These are phyloP conservation scores for Leptodirus hochenwartii DNA, from an alignment of 2,888 invertebrate species.

Conservation along the genomic window DNA sequence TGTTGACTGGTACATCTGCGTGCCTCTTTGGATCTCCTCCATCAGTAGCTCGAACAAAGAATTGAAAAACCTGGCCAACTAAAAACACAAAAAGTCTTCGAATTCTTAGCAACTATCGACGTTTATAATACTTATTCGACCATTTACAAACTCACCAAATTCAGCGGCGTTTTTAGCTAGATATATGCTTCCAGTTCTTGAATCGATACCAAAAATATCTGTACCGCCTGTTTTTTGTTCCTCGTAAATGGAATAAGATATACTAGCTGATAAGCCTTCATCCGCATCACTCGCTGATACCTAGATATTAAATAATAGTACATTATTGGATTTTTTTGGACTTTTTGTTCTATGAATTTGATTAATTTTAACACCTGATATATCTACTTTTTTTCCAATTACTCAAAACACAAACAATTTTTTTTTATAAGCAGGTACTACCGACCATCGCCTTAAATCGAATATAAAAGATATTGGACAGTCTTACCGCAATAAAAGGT, in stretches of 20 bases:
- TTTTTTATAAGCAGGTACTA: constrained; percentile 2
- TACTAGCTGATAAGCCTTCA: constrained; percentile 48
- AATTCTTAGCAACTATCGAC: background rate
- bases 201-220: constrained; percentile 57
- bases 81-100: constrained; percentile 15
- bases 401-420: too few relatives aligned
- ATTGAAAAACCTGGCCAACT: constrained; percentile 67
- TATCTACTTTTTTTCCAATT: too few relatives aligned
- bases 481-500: constrained; percentile 36
- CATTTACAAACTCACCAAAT: constrained; percentile 22
- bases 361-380: too few relatives aligned
- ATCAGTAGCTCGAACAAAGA: constrained; percentile 80
- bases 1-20: constrained; percentile 63
- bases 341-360: too few relatives aligned
- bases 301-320: constrained; percentile 8
- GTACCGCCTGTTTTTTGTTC: constrained; percentile 40
- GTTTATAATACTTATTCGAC: constrained; percentile 3
- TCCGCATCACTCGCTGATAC: constrained; percentile 57
- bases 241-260: constrained; percentile 65
- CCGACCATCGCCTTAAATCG: too few relatives aligned
- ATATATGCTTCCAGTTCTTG: constrained; percentile 53
- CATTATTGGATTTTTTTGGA: too few relatives aligned
- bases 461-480: constrained; percentile 5
- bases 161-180: constrained; percentile 40
- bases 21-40: constrained; percentile 56